phyloP scores from a whole-genome alignment of 2,888 invertebrate species.

The Tethea ocularis region DNA sequence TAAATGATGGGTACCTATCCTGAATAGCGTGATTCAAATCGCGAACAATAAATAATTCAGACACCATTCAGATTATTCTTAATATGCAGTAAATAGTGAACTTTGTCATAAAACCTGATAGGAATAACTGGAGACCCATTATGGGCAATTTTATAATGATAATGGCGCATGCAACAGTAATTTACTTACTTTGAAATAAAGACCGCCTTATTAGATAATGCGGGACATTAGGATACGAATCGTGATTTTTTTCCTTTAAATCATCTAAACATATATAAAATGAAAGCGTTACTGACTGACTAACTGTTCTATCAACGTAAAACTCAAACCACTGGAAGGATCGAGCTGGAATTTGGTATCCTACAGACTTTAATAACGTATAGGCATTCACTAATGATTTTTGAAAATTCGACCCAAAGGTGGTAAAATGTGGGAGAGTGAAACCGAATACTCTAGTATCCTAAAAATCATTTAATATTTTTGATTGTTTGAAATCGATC shows the following conservation, averaged over 20 bases:
- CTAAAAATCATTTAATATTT: too few relatives aligned
- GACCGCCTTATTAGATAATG: neutral
- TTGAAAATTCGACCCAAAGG: too few relatives aligned
- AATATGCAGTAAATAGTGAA: neutral
- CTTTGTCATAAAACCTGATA: neutral
- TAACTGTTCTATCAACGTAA: too few relatives aligned
- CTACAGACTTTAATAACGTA: too few relatives aligned
- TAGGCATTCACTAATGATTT: too few relatives aligned
- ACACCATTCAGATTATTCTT: neutral
- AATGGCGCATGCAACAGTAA: slow-evolving; percentile 7
- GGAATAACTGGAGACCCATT: slow-evolving; percentile 3
- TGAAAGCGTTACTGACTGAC: too few relatives aligned
- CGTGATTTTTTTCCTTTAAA: neutral
- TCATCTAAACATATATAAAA: neutral
- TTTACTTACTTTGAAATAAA: slow-evolving; percentile 1
- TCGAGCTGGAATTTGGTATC: too few relatives aligned
- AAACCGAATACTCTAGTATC: too few relatives aligned
- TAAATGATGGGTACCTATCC: neutral
- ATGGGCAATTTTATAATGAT: slow-evolving; percentile 12
- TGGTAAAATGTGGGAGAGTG: too few relatives aligned
- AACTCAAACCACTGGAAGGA: too few relatives aligned
- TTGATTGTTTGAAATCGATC: too few relatives aligned
- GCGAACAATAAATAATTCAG: neutral
- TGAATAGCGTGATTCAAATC: neutral
- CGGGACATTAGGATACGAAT: neutral